Evolutionary conservation across 2,113 vertebrate genomes (phyloP).

Genomic region (Brevimyrus niger): DNA sequence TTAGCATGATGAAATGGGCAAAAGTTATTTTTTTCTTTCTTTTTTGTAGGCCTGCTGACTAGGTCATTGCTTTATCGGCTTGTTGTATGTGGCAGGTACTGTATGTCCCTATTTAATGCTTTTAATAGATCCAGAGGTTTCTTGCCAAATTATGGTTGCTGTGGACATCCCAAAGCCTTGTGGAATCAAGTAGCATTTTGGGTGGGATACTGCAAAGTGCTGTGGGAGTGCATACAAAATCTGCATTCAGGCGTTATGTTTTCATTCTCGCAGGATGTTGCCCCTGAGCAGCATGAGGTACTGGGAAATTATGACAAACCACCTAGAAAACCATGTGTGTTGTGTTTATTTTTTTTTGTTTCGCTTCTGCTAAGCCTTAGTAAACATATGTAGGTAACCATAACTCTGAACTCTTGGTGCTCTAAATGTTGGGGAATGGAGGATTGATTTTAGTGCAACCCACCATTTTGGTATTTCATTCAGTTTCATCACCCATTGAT

Average conservation of each 20-base stretch:
- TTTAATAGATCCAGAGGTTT: constrained; percentile 60
- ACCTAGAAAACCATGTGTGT: neutral
- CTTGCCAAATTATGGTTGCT: constrained; percentile 49
- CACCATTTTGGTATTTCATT: neutral
- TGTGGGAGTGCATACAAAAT: neutral
- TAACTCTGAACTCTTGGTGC: neutral
- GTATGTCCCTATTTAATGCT: constrained; percentile 60
- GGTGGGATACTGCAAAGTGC: neutral
- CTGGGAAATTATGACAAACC: neutral
- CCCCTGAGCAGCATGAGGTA: neutral
- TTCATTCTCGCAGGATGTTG: neutral
- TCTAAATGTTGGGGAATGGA: neutral
- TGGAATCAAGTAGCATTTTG: constrained; percentile 38
- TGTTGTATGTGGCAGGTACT: constrained; percentile 54
- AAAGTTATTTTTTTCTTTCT: constrained; percentile 62
- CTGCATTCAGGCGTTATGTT: neutral
- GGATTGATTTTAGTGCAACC: neutral
- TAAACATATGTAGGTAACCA: neutral
- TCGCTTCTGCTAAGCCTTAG: neutral
- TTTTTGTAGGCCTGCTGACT: constrained; percentile 42
- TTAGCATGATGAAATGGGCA: constrained; percentile 69
- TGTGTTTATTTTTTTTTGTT: neutral
- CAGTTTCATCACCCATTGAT: constrained; percentile 6
- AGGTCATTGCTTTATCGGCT: constrained; percentile 61
- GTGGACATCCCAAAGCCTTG: constrained; percentile 32